Conservation (phyloP, 2,888 invertebrate species). For the Sarcophaga rosellei region DNA sequence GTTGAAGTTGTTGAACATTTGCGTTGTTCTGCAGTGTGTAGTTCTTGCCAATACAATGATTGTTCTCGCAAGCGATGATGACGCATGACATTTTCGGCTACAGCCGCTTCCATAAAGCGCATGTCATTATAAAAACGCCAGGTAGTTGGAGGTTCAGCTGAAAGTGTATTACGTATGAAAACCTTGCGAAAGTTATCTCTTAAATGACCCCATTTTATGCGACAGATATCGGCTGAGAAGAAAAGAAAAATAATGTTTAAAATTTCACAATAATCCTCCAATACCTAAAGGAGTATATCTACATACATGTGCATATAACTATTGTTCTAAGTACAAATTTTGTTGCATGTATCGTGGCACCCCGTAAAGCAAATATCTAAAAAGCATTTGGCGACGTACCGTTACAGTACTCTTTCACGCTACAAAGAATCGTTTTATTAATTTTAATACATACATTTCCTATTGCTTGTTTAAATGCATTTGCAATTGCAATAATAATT, state of each 20-base stretch:
- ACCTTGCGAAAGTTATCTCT: constrained; percentile 77
- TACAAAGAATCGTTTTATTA: too few species aligned
- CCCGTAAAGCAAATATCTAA: too few species aligned
- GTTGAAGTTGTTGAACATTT: constrained; percentile 70
- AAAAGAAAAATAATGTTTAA: constrained; percentile 11
- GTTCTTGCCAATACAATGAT: constrained; percentile 54
- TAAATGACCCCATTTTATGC: constrained; percentile 77
- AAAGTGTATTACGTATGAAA: constrained; percentile 76
- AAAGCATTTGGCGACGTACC: too few species aligned
- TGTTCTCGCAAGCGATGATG: constrained; percentile 70
- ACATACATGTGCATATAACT: too few species aligned
- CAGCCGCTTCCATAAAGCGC: constrained; percentile 76
- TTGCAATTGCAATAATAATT: too few species aligned
- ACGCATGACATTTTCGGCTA: constrained; percentile 75
- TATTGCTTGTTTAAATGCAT: too few species aligned
- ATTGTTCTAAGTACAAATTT: too few species aligned
- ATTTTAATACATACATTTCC: too few species aligned
- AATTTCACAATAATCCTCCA: not conserved
- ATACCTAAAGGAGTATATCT: not conserved
- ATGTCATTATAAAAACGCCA: constrained; percentile 77
- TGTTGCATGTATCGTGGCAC: too few species aligned
- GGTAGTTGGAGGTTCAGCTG: constrained; percentile 76
- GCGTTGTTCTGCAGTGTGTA: constrained; percentile 46
- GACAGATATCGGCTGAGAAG: constrained; percentile 75
- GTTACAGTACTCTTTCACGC: too few species aligned